These are phyloP conservation scores for Bombus polaris DNA, from an alignment of 1,140 invertebrate genomes.

Conservation along the genomic window DNA sequence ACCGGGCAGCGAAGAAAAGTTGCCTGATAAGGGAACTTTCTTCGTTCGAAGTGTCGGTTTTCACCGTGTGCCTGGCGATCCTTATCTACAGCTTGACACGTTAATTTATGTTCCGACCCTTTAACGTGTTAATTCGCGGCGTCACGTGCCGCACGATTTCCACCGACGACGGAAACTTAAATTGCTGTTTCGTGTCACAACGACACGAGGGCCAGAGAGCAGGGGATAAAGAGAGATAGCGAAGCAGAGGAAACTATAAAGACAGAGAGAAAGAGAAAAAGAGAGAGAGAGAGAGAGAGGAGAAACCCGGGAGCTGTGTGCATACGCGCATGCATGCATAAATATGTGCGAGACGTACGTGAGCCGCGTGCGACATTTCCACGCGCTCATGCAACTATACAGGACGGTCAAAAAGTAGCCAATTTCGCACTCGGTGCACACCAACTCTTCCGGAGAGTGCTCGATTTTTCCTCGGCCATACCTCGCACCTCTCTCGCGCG, in stretches of 20 bases:
- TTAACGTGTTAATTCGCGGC: constrained; percentile 77
- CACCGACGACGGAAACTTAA: constrained; percentile 75
- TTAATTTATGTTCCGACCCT: constrained; percentile 72
- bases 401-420: constrained; percentile 26
- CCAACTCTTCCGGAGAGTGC: constrained; percentile 22
- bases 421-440: constrained; percentile 35
- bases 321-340: constrained; percentile 43
- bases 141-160: constrained; percentile 72
- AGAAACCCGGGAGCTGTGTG: background rate
- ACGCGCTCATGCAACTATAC: background rate
- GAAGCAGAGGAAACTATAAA: too few relatives aligned
- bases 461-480: constrained; percentile 18
- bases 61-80: constrained; percentile 42
- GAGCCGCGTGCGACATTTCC: constrained; percentile 40
- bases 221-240: background rate
- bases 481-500: background rate
- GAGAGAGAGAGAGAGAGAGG: background rate
- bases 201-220: background rate
- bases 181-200: constrained; percentile 77
- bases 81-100: constrained; percentile 62
- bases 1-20: background rate
- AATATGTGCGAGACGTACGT: constrained; percentile 40
- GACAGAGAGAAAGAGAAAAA: background rate
- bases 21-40: constrained; percentile 44
- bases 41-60: constrained; percentile 32